These are phyloP conservation scores for Sphaeramia orbicularis DNA, from an alignment of 2,797 vertebrate genomes.

Conservation along the genomic window DNA sequence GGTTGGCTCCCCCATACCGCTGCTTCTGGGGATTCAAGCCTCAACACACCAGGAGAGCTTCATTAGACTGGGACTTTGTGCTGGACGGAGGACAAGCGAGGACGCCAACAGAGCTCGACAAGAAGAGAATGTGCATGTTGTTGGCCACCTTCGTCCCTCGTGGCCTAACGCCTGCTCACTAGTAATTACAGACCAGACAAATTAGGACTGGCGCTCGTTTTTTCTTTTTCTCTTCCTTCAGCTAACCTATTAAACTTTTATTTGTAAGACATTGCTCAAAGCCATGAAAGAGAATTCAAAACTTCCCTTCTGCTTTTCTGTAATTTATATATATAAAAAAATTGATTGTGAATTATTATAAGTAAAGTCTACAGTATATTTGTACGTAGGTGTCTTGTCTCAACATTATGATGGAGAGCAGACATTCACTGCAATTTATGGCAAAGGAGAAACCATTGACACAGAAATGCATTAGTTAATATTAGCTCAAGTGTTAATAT, in stretches of 20 bases:
- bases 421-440: slow-evolving; percentile 49
- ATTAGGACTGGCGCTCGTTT: slow-evolving; percentile 70
- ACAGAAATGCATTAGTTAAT: slow-evolving; percentile 8
- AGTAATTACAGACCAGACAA: slow-evolving; percentile 82
- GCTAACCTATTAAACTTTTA: slow-evolving; percentile 86
- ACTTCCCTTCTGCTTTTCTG: slow-evolving; percentile 67
- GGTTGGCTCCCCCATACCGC: slow-evolving; percentile 70
- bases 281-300: slow-evolving; percentile 86
- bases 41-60: slow-evolving; percentile 75
- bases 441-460: not conserved
- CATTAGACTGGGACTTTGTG: slow-evolving; percentile 78
- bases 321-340: slow-evolving; percentile 74
- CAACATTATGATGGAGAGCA: slow-evolving; percentile 66
- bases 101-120: slow-evolving; percentile 55
- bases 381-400: slow-evolving; percentile 79
- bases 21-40: slow-evolving; percentile 68
- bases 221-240: slow-evolving; percentile 65
- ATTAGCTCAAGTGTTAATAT: not conserved
- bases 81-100: slow-evolving; percentile 69
- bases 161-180: slow-evolving; percentile 55
- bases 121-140: slow-evolving; percentile 59
- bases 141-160: slow-evolving; percentile 62
- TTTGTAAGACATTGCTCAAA: slow-evolving; percentile 83
- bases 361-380: slow-evolving; percentile 74
- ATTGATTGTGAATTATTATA: slow-evolving; percentile 78